Evolutionary conservation across 1,140 invertebrate genomes (phyloP).

Genomic region (Thereuonema tuberculata): DNA sequence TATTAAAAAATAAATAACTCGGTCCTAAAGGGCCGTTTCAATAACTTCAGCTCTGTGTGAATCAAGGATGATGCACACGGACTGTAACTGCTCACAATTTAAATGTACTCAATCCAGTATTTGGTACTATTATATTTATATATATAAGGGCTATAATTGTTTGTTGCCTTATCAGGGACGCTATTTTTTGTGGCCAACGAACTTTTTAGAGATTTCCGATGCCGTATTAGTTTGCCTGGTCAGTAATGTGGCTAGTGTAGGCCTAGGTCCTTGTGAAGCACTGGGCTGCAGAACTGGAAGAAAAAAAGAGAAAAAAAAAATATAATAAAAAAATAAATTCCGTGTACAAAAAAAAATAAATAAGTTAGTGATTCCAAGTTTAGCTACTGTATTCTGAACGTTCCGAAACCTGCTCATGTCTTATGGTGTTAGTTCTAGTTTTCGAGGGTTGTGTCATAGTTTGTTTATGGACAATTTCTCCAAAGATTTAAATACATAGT

Average conservation of each 20-base stretch:
- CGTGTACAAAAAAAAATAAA: not conserved
- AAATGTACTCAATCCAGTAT: slow-evolving; percentile 11
- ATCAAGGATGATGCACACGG: not conserved
- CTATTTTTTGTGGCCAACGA: slow-evolving; percentile 4
- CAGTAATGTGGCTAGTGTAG: not conserved
- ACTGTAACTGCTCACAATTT: slow-evolving; percentile 11
- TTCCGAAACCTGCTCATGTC: slow-evolving; percentile 11
- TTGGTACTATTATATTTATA: slow-evolving; percentile 7
- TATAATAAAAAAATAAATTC: not conserved
- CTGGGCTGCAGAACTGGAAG: not conserved
- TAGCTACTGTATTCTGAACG: slow-evolving; percentile 1
- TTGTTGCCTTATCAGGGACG: slow-evolving; percentile 9
- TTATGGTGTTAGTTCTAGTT: slow-evolving; percentile 10
- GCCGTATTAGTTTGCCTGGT: too few relatives aligned
- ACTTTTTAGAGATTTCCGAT: not conserved
- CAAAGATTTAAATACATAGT: slow-evolving; percentile 21
- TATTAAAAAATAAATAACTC: not conserved
- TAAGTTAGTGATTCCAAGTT: slow-evolving; percentile 9
- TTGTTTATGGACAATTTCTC: slow-evolving; percentile 9
- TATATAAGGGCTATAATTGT: slow-evolving; percentile 5
- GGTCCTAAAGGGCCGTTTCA: not conserved
- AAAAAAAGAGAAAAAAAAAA: not conserved
- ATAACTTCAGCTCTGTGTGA: not conserved
- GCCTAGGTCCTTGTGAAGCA: too few relatives aligned
- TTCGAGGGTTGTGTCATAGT: slow-evolving; percentile 11